Percentiles rank a stretch among this genome's conserved stretches.
phyloP scores from a whole-genome alignment of 2,113 vertebrate species.

The Strix aluco region DNA sequence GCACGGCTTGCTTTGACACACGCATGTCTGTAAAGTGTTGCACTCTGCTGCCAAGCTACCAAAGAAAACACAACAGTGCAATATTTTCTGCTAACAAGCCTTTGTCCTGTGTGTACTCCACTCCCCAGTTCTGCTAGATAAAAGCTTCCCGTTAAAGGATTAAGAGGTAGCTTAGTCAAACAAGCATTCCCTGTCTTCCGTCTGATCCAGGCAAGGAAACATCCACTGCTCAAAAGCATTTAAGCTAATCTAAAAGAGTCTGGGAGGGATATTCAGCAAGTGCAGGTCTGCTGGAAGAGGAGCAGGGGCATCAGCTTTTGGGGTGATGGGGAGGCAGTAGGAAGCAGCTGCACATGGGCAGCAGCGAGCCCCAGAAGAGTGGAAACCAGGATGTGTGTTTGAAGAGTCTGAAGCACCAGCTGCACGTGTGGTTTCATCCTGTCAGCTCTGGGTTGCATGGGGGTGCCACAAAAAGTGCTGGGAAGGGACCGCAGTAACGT shows the following conservation, averaged over 20 bases:
- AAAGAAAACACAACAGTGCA: background rate
- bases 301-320: background rate
- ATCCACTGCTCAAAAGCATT: background rate
- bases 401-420: background rate
- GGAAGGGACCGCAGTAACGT: accelerated
- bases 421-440: accelerated
- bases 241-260: background rate
- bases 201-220: background rate
- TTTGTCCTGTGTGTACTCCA: background rate
- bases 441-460: background rate
- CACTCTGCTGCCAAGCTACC: background rate
- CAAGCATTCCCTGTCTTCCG: background rate
- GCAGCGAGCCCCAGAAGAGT: background rate
- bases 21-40: background rate
- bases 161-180: background rate
- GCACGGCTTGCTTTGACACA: background rate
- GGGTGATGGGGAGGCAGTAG: background rate
- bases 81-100: conserved; percentile 49
- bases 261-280: background rate
- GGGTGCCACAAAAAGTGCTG: background rate
- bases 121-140: background rate
- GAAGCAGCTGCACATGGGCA: accelerated
- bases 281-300: background rate
- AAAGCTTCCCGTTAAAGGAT: background rate
- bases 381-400: background rate